phyloP scores from a whole-genome alignment of 2,888 invertebrate species.

The Dromius quadrimaculatus region DNA sequence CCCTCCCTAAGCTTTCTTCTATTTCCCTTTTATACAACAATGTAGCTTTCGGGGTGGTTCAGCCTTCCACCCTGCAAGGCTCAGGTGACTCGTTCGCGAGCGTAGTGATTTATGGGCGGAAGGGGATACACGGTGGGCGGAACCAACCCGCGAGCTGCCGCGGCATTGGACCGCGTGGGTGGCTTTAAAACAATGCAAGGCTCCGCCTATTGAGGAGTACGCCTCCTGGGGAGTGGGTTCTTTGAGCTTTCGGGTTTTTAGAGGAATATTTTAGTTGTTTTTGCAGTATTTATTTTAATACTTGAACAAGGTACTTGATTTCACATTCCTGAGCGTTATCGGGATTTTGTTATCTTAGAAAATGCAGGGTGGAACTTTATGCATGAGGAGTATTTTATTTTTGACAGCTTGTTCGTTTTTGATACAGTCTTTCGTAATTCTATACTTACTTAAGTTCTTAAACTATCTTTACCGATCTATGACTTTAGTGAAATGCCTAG shows the following conservation, averaged over 20 bases:
- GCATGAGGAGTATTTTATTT: too few relatives aligned
- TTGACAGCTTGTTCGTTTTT: too few relatives aligned
- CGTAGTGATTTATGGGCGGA: slow-evolving; percentile 49
- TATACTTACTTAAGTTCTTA: too few relatives aligned
- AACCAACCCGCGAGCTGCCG: neutral
- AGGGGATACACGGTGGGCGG: slow-evolving; percentile 3
- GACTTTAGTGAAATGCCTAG: too few relatives aligned
- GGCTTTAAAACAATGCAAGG: slow-evolving; percentile 48
- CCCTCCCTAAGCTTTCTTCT: too few relatives aligned
- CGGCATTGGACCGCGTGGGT: slow-evolving; percentile 45
- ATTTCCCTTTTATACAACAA: too few relatives aligned
- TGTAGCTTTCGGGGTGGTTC: neutral
- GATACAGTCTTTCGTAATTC: too few relatives aligned
- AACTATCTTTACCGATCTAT: too few relatives aligned
- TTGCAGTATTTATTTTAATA: neutral
- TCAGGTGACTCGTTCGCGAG: slow-evolving; percentile 12
- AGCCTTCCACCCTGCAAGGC: slow-evolving; percentile 9
- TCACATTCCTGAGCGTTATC: neutral
- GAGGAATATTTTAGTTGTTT: neutral
- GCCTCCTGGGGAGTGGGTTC: slow-evolving; percentile 4
- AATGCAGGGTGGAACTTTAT: neutral
- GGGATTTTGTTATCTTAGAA: neutral
- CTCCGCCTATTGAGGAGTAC: slow-evolving; percentile 24
- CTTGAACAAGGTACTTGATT: too few relatives aligned
- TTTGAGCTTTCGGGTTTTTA: neutral